Evolutionary conservation across 2,797 vertebrate genomes (phyloP).

Genomic region (Microhierax caerulescens): DNA sequence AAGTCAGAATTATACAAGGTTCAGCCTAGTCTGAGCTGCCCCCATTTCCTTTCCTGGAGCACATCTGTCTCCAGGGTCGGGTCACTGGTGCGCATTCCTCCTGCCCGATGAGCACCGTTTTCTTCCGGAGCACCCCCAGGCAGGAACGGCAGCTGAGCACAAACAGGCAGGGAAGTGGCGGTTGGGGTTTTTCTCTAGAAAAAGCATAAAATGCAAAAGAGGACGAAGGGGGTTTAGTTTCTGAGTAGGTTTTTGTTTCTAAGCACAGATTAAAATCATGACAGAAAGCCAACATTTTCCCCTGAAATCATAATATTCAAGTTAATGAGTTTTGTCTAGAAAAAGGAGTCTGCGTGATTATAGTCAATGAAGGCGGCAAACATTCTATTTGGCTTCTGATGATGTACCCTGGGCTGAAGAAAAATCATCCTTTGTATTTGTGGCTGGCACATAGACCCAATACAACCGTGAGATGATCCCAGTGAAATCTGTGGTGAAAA

Average conservation of each 20-base stretch:
- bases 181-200: not conserved
- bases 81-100: slow-evolving; percentile 10
- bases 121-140: not conserved
- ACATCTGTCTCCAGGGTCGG: slow-evolving; percentile 42
- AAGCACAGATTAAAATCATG: not conserved
- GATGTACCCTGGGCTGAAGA: not conserved
- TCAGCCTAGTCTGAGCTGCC: not conserved
- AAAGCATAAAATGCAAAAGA: not conserved
- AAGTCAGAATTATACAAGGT: not conserved
- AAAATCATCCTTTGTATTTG: not conserved
- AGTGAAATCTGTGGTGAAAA: not conserved
- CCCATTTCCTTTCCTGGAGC: not conserved
- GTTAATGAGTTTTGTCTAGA: not conserved
- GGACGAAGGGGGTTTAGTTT: not conserved
- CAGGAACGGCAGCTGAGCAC: slow-evolving; percentile 4
- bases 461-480: slow-evolving; percentile 48
- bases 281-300: not conserved
- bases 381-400: not conserved
- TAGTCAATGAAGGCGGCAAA: not conserved
- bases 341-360: not conserved
- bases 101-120: not conserved
- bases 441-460: not conserved
- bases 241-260: not conserved
- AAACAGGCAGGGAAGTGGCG: not conserved
- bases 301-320: not conserved